Percentiles rank a stretch among this genome's conserved stretches.
phyloP scores from a whole-genome alignment of 2,888 invertebrate genomes.

The Branchipolynoe longqiensis region DNA sequence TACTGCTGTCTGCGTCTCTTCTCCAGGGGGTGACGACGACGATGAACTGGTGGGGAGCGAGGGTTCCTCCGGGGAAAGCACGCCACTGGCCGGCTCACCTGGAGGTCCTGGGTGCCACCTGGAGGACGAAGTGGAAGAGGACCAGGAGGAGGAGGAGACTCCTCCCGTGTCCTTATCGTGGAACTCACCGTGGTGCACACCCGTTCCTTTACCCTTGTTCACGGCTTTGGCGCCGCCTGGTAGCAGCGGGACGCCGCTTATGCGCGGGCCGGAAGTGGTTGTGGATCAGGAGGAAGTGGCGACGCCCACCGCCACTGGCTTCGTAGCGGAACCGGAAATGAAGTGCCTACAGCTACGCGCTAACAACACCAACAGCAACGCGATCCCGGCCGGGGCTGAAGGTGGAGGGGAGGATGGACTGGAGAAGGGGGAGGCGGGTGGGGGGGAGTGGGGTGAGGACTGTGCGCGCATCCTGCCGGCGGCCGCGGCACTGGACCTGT shows the following conservation, averaged over 20 bases:
- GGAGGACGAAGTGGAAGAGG: neutral
- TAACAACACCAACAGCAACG: neutral
- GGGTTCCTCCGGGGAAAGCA: constrained; percentile 46
- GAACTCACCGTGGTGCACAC: constrained; percentile 26
- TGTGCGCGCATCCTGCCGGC: too few species aligned
- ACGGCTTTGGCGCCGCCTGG: neutral
- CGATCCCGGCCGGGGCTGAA: neutral
- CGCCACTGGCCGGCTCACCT: constrained; percentile 50
- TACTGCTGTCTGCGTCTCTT: too few species aligned
- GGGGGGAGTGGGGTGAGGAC: too few species aligned
- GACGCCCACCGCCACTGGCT: neutral
- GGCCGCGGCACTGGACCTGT: constrained; percentile 13
- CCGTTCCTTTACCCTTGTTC: neutral
- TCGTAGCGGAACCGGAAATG: too few species aligned
- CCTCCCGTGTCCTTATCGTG: constrained; percentile 34
- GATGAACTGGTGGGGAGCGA: too few species aligned
- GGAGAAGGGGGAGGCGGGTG: too few species aligned
- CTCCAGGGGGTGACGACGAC: too few species aligned
- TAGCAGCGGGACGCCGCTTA: too few species aligned
- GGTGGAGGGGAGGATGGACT: neutral
- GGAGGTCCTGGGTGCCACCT: neutral
- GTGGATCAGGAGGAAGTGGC: too few species aligned
- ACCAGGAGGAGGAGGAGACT: constrained; percentile 40
- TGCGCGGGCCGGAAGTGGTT: too few species aligned
- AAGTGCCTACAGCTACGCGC: constrained; percentile 34